These are phyloP conservation scores for Metalampra italica DNA, from an alignment of 2,888 invertebrate species.

Conservation along the genomic window DNA sequence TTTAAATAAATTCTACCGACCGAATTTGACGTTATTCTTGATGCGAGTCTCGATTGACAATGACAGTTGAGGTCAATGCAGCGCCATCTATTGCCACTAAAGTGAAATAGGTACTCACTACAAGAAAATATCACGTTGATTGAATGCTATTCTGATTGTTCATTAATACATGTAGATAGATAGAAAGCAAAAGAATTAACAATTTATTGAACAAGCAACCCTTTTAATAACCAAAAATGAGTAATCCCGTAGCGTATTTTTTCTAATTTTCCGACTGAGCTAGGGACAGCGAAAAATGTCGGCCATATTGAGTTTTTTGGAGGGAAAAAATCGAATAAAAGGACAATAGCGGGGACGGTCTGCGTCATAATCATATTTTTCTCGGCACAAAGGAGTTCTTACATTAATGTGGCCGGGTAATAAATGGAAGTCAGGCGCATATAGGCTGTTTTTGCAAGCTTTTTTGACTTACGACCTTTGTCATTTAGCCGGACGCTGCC, in stretches of 20 bases:
- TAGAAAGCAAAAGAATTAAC: too few species aligned
- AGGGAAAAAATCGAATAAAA: conserved; percentile 59
- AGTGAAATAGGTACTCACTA: too few species aligned
- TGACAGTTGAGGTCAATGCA: too few species aligned
- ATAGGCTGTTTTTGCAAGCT: conserved; percentile 37
- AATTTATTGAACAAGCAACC: conserved; percentile 33
- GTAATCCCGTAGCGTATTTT: conserved; percentile 17
- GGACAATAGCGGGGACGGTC: conserved; percentile 65
- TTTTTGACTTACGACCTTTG: conserved; percentile 17
- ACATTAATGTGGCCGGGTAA: conserved; percentile 67
- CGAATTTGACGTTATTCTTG: too few species aligned
- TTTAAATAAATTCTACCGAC: too few species aligned
- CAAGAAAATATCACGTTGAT: too few species aligned
- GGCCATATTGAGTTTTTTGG: conserved; percentile 55
- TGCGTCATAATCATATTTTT: conserved; percentile 74
- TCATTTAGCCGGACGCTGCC: not conserved
- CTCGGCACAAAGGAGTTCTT: conserved; percentile 67
- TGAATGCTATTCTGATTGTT: too few species aligned
- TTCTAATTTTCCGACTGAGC: conserved; percentile 43
- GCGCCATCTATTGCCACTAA: too few species aligned
- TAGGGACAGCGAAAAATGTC: conserved; percentile 36
- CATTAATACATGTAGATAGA: too few species aligned
- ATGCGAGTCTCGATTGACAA: too few species aligned
- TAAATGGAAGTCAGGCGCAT: conserved; percentile 65
- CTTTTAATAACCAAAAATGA: not conserved